phyloP scores from a whole-genome alignment of 37 sponge, comb jelly and placozoan genomes.

The Aplysina aerophoba region DNA sequence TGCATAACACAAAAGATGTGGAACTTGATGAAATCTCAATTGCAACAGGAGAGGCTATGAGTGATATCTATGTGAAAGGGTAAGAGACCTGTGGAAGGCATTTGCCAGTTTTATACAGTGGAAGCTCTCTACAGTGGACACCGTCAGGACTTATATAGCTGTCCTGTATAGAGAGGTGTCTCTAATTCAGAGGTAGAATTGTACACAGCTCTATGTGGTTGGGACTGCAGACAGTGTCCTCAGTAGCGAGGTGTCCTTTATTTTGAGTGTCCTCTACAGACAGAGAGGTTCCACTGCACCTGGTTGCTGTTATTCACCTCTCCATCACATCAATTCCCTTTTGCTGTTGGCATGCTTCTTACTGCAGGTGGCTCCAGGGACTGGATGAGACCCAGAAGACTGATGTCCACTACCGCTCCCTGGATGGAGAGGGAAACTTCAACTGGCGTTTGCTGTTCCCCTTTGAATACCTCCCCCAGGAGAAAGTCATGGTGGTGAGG shows the following conservation, averaged over 20 bases:
- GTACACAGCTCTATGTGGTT: no score
- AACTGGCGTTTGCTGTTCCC: conserved; percentile 89
- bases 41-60: conserved; percentile 76
- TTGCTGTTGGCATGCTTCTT: background rate
- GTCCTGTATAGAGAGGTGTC: no score
- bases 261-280: no score
- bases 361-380: conserved; percentile 63
- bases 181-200: no score
- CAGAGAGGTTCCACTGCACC: no score
- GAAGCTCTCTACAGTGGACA: no score
- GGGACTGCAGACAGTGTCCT: no score
- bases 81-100: no score
- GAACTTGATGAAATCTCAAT: conserved; percentile 49
- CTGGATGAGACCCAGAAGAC: conserved; percentile 79
- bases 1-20: conserved; percentile 76
- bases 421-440: conserved; percentile 93
- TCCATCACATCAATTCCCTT: background rate
- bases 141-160: no score
- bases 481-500: conserved; percentile 69
- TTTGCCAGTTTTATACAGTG: no score
- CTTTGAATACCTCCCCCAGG: conserved; percentile 76
- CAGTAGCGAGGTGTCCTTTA: no score
- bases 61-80: conserved; percentile 86
- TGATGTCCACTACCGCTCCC: conserved; percentile 87
- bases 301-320: background rate